These are phyloP conservation scores for Actenoides lindsayi DNA, from an alignment of 2,113 vertebrate genomes.

Conservation along the genomic window DNA sequence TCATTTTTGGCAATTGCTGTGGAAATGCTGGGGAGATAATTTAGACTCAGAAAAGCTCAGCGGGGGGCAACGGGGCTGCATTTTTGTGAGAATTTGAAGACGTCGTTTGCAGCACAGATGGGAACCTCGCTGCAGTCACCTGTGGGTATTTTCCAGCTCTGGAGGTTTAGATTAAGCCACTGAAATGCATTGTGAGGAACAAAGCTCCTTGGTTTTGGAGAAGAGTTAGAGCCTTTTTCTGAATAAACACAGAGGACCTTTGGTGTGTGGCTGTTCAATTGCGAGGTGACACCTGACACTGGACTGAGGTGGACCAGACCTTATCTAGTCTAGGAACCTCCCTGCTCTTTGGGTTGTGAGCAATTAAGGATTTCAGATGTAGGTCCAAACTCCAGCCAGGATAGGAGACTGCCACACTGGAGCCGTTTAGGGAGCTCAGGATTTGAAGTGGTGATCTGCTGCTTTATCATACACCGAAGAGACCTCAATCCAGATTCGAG, in stretches of 20 bases:
- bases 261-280: fast-evolving
- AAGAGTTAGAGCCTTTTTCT: too few relatives aligned
- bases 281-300: fast-evolving
- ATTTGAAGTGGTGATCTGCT: neutral
- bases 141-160: neutral
- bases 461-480: neutral
- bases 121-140: neutral
- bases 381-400: neutral
- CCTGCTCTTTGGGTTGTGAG: neutral
- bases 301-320: neutral
- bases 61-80: fast-evolving
- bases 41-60: neutral
- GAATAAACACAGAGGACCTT: neutral
- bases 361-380: neutral
- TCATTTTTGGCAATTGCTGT: fast-evolving
- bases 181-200: neutral
- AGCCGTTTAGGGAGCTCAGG: neutral
- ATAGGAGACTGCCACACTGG: neutral
- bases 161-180: neutral
- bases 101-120: neutral
- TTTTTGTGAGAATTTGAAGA: neutral
- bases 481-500: neutral
- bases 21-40: neutral
- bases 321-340: neutral
- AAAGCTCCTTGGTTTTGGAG: neutral